phyloP scores from a whole-genome alignment of 2,797 vertebrate species.

The Prunella strophiata region DNA sequence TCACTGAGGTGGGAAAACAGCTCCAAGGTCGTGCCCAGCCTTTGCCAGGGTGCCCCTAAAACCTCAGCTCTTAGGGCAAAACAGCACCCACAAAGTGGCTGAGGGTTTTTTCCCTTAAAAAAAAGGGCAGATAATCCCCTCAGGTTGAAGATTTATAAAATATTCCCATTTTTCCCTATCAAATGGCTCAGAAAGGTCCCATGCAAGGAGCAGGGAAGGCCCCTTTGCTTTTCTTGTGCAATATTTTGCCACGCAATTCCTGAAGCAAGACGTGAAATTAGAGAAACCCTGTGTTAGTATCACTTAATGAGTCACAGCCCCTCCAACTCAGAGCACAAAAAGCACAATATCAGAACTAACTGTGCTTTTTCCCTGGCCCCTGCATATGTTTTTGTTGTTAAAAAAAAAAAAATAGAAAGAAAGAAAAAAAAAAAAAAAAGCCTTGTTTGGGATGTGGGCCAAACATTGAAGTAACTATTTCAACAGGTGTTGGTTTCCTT shows the following conservation, averaged over 20 bases:
- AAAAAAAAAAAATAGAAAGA: background rate
- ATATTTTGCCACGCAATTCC: background rate
- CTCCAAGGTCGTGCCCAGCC: background rate
- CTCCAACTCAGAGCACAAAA: background rate
- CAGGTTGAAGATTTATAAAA: accelerated
- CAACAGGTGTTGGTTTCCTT: slow-evolving; percentile 50
- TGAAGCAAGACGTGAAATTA: background rate
- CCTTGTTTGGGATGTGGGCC: slow-evolving; percentile 16
- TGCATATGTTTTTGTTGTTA: slow-evolving; percentile 47
- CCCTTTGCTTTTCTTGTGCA: background rate
- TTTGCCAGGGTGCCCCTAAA: accelerated
- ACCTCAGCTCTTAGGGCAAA: background rate
- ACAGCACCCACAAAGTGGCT: background rate
- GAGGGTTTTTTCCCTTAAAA: background rate
- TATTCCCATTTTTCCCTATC: background rate
- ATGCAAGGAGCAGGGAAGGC: background rate
- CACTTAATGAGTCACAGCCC: slow-evolving; percentile 19
- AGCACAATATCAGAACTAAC: slow-evolving; percentile 43
- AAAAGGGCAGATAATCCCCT: background rate
- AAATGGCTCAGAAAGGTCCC: background rate
- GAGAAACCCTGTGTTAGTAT: background rate
- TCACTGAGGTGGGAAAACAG: background rate
- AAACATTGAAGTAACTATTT: slow-evolving; percentile 17
- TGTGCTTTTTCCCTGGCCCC: slow-evolving; percentile 8
- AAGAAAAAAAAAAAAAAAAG: background rate